phyloP scores from a whole-genome alignment of 2,888 invertebrate species.

The Hydrotaea diabolus region DNA sequence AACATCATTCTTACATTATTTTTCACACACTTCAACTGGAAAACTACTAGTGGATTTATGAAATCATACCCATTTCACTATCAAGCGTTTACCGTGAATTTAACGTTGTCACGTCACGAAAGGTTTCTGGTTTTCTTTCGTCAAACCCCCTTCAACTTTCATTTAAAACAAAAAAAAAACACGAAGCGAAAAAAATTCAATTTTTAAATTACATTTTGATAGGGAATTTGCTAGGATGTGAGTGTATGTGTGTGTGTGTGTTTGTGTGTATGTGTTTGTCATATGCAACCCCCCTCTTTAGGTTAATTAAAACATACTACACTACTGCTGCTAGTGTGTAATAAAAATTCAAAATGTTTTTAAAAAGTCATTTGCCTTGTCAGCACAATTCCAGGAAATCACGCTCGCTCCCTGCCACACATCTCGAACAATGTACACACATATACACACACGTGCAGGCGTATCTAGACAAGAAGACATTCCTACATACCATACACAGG shows the following conservation, averaged over 20 bases:
- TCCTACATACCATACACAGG: constrained; percentile 5
- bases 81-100: too few species aligned
- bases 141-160: too few species aligned
- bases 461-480: too few species aligned
- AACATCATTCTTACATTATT: too few species aligned
- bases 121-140: too few species aligned
- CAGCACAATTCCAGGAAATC: constrained; percentile 63
- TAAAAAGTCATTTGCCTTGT: constrained; percentile 68
- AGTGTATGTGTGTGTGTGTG: constrained; percentile 2
- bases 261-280: constrained; percentile 25
- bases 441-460: too few species aligned
- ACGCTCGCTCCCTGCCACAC: constrained; percentile 32
- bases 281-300: constrained; percentile 37
- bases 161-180: too few species aligned
- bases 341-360: constrained; percentile 65
- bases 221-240: neutral
- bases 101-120: too few species aligned
- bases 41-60: too few species aligned
- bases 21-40: too few species aligned
- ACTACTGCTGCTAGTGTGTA: constrained; percentile 2
- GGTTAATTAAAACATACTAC: constrained; percentile 61
- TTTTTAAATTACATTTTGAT: constrained; percentile 28
- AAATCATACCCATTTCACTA: too few species aligned
- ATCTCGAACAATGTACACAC: neutral
- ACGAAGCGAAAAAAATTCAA: constrained; percentile 32